Percentiles rank a stretch among this genome's conserved stretches.
Conservation (phyloP, 2,113 vertebrate species). For the Carassius gibelio region DNA sequence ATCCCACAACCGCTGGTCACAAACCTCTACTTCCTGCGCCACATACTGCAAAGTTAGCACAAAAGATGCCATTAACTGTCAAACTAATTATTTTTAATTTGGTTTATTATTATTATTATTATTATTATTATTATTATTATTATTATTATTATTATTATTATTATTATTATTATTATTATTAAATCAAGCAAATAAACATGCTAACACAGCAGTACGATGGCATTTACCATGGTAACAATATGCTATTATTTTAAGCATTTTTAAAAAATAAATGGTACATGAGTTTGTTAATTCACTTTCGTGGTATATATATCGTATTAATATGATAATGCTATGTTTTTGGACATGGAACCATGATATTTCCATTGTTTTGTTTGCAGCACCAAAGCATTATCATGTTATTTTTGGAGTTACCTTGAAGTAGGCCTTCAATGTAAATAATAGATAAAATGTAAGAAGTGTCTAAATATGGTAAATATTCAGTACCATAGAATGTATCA, state of each 20-base stretch:
- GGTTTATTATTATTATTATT: too few species aligned
- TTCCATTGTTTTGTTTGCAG: neutral
- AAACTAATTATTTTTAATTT: neutral
- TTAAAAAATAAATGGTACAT: neutral
- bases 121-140: too few species aligned
- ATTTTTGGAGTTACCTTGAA: neutral
- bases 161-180: neutral
- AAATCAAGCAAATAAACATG: neutral
- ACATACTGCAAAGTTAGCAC: neutral
- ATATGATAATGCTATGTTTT: neutral
- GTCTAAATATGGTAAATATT: too few species aligned
- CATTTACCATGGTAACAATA: neutral
- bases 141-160: too few species aligned
- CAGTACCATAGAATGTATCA: neutral
- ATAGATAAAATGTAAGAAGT: neutral
- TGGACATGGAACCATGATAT: neutral
- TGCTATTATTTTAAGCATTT: neutral
- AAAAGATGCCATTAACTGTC: neutral
- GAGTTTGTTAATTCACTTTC: neutral
- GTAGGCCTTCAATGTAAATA: too few species aligned
- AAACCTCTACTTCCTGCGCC: neutral
- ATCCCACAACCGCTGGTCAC: conserved; percentile 65
- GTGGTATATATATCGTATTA: neutral
- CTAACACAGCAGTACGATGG: neutral
- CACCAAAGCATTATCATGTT: neutral